phyloP scores from a whole-genome alignment of 2,797 vertebrate genomes.

The Macropus fuliginosus region DNA sequence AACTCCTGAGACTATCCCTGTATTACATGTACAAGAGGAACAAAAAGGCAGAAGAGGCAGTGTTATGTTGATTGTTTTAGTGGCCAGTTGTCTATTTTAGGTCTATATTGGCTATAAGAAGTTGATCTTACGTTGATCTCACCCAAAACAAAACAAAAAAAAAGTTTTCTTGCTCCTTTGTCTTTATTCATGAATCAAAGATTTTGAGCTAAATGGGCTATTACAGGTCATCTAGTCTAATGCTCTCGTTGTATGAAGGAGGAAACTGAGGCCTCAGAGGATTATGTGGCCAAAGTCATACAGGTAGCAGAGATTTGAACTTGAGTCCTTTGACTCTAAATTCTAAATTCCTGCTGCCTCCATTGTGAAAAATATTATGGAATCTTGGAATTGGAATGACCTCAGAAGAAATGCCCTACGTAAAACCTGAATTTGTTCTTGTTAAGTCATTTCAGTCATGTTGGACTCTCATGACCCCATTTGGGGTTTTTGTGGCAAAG shows the following conservation, averaged over 20 bases:
- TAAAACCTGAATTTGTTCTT: background rate
- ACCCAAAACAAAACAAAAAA: background rate
- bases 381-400: background rate
- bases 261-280: background rate
- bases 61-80: background rate
- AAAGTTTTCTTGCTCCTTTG: background rate
- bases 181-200: background rate
- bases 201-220: background rate
- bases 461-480: background rate
- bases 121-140: rapidly evolving
- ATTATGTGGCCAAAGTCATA: background rate
- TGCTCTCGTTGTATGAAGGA: background rate
- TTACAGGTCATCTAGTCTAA: background rate
- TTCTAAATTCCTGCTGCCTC: background rate
- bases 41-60: background rate
- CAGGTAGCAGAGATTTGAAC: background rate
- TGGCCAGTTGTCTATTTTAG: background rate
- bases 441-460: background rate
- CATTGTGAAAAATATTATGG: background rate
- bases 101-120: background rate
- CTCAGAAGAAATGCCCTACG: background rate
- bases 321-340: background rate
- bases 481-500: background rate
- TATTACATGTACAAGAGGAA: background rate
- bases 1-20: background rate